A percentile compares a stretch with the other conserved stretches of the same genome.
phyloP scores from a whole-genome alignment of 1,140 invertebrate genomes.

The Hirudo medicinalis region DNA sequence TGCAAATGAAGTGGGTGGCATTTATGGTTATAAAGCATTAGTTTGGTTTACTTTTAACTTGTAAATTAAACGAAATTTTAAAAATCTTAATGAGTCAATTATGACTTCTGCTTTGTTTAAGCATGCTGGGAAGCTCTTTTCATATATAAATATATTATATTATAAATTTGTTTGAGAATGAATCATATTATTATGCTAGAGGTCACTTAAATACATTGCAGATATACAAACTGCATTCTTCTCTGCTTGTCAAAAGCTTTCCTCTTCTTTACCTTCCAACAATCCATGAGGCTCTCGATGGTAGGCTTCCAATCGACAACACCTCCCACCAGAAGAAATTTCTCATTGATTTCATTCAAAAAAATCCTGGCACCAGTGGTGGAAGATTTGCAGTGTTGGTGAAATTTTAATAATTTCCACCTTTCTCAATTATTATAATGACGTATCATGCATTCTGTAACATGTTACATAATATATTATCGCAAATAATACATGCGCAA shows the following conservation, averaged over 20 bases:
- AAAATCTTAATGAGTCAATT: too few relatives aligned
- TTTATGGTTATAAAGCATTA: neutral
- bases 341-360: conserved; percentile 77
- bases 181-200: too few relatives aligned
- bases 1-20: conserved; percentile 41
- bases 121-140: too few relatives aligned
- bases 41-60: neutral
- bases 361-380: conserved; percentile 69
- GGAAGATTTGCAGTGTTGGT: conserved; percentile 60
- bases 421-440: too few relatives aligned
- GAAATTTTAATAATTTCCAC: neutral
- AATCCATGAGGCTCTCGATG: conserved; percentile 76
- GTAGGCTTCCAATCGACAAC: conserved; percentile 60
- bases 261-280: conserved; percentile 51
- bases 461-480: too few relatives aligned
- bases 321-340: conserved; percentile 85
- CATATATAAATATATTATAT: too few relatives aligned
- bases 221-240: neutral
- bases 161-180: too few relatives aligned
- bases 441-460: too few relatives aligned
- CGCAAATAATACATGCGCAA: too few relatives aligned
- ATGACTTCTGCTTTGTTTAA: too few relatives aligned
- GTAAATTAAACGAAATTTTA: too few relatives aligned
- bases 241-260: neutral
- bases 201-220: too few relatives aligned